Base-by-base conservation (phyloP, 2,888 invertebrate genomes). In the Drosophila hamatofila region DNA sequence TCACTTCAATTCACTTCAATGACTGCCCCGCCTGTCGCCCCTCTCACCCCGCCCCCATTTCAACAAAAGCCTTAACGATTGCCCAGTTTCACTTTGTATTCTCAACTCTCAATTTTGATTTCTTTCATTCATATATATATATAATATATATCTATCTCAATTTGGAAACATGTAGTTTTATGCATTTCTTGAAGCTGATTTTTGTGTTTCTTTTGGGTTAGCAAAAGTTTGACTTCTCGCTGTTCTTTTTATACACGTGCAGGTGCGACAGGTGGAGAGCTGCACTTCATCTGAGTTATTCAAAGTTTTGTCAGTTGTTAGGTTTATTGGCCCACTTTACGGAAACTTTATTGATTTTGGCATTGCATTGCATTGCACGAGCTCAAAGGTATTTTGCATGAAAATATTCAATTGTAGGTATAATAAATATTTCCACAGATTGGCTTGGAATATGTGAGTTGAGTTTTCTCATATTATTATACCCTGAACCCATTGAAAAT, bases 291-390 rank as follows among this genome's bases (percentile, higher is more conserved):
- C 57, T 30, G 55, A 52, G 62, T 57, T 81, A 78, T 70, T 70
- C 56, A 73, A 83, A 80, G 56, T 80, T 82, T 63, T 63, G 73
- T 63, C 69, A 80, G 77, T 61, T 76, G 51, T 44, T 55, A 55
- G 80, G 55, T 83, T 80, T 78, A 67, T 83, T 73, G 78, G 68
- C 69, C 72, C 69, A 66, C 67, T 64, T 61, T 65, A 12, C 51
- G 18, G 30, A 48, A 65, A 73, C 25, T 72, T 84, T 70, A 85
- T 79, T 77, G 81, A 85, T 73, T 69, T 54, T 54, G 23, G 16
- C 57, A 25, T 18, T 33, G 67, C 54, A 14, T 21, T 41, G 67
- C 52, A 12, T 21, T 55, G 27, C 30, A 11, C 63, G 62, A 64
- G 54, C 57, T 52, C 42, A 41, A 21, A 52, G 37, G 30, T 44